phyloP scores from a whole-genome alignment of 2,797 vertebrate genomes.

The Percopsis omiscomaycus region DNA sequence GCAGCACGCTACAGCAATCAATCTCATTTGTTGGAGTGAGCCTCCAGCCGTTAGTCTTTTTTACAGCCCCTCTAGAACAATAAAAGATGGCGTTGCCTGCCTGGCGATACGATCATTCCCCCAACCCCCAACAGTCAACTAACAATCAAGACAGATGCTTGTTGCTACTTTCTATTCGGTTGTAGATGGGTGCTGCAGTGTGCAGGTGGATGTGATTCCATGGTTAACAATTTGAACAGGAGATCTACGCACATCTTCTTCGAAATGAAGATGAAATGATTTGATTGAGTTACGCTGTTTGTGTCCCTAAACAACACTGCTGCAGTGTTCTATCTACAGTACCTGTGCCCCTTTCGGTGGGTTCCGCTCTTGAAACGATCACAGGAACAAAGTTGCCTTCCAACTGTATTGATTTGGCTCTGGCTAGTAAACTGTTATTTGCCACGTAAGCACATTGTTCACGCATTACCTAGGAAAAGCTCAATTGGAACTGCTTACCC shows the following conservation, averaged over 20 bases:
- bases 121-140: not conserved
- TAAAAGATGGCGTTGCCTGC: not conserved
- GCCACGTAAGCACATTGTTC: conserved; percentile 32
- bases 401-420: conserved; percentile 23
- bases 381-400: conserved; percentile 6
- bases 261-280: no score
- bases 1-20: not conserved
- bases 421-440: conserved; percentile 15
- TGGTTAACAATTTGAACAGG: no score
- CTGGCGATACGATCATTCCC: not conserved
- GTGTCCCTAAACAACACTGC: conserved; percentile 2
- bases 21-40: not conserved
- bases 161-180: not conserved
- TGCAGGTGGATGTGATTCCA: no score
- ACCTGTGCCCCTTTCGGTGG: conserved; percentile 6
- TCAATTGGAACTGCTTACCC: conserved; percentile 19
- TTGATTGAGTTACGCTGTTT: not conserved
- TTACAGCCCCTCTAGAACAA: conserved; percentile 7
- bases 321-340: not conserved
- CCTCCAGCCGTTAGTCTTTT: conserved; percentile 8
- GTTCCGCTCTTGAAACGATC: conserved; percentile 9
- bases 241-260: no score
- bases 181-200: no score
- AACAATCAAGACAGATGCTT: conserved; percentile 3
- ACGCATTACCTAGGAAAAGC: conserved; percentile 2